phyloP scores from a whole-genome alignment of 2,113 vertebrate species.

The Oreotrochilus melanogaster region DNA sequence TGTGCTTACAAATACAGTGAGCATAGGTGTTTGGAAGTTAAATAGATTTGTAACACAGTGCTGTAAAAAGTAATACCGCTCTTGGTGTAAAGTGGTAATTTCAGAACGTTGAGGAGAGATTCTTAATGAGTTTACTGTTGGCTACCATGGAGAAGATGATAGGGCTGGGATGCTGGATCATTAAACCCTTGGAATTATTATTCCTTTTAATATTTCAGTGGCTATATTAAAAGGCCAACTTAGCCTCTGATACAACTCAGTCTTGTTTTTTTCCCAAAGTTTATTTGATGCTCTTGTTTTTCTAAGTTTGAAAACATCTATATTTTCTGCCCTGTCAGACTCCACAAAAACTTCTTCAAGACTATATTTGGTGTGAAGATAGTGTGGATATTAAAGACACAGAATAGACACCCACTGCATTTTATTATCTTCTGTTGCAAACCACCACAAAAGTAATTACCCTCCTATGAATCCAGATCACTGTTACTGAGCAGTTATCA shows the following conservation, averaged over 20 bases:
- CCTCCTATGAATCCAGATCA: neutral
- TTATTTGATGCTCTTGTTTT: neutral
- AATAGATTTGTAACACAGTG: neutral
- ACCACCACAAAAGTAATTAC: conserved; percentile 13
- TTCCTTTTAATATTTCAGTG: neutral
- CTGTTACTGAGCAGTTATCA: conserved; percentile 3
- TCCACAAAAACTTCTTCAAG: conserved; percentile 1
- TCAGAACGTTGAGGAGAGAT: neutral
- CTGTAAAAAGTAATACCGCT: conserved; percentile 22
- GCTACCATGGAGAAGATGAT: conserved; percentile 12
- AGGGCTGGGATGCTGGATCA: neutral
- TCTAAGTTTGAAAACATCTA: neutral
- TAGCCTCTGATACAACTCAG: neutral
- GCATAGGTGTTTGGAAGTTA: neutral
- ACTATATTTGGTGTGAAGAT: neutral
- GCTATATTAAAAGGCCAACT: neutral
- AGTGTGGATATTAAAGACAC: neutral
- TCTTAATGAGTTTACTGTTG: conserved; percentile 40
- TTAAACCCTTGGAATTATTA: conserved; percentile 12
- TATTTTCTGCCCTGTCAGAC: neutral
- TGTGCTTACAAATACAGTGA: neutral
- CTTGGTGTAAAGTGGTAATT: conserved; percentile 28
- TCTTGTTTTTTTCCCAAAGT: neutral
- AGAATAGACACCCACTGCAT: neutral
- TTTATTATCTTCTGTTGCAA: neutral